phyloP scores from a whole-genome alignment of 2,113 vertebrate species.

The Oncorhynchus masou region DNA sequence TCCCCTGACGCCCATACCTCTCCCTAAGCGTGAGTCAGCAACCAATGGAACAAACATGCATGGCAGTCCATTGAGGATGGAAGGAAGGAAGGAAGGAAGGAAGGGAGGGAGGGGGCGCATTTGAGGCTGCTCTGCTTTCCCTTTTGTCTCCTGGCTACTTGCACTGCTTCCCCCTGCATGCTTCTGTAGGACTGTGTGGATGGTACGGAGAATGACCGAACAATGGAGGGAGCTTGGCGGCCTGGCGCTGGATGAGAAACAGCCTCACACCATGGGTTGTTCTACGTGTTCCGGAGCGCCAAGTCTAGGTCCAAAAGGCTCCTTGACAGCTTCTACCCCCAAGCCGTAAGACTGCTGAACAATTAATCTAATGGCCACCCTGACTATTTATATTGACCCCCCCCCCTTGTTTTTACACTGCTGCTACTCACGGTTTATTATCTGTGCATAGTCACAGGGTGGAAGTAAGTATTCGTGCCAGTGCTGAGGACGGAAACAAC shows the following conservation, averaged over 20 bases:
- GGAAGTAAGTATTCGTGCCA: conserved; percentile 37
- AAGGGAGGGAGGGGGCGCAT: conserved; percentile 17
- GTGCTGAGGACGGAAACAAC: conserved; percentile 44
- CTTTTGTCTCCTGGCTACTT: conserved; percentile 11
- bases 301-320: no score
- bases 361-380: no score
- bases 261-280: not conserved
- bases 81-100: not conserved
- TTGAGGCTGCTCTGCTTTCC: conserved; percentile 1
- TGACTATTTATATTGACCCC: no score
- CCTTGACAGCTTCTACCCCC: no score
- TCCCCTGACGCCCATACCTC: not conserved
- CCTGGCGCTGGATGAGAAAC: not conserved
- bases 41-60: not conserved
- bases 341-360: no score
- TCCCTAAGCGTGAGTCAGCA: not conserved
- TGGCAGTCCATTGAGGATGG: not conserved
- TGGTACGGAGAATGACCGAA: not conserved
- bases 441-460: not conserved
- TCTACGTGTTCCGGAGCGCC: no score
- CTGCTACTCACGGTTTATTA: no score
- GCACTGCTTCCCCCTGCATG: conserved; percentile 9
- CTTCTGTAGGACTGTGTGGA: conserved; percentile 10
- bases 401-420: no score
- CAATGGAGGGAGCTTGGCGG: not conserved